A percentile compares a stretch with the other conserved stretches of the same genome.
These are phyloP conservation scores for Tachysurus vachellii DNA, from an alignment of 2,113 vertebrate genomes.

Conservation along the genomic window DNA sequence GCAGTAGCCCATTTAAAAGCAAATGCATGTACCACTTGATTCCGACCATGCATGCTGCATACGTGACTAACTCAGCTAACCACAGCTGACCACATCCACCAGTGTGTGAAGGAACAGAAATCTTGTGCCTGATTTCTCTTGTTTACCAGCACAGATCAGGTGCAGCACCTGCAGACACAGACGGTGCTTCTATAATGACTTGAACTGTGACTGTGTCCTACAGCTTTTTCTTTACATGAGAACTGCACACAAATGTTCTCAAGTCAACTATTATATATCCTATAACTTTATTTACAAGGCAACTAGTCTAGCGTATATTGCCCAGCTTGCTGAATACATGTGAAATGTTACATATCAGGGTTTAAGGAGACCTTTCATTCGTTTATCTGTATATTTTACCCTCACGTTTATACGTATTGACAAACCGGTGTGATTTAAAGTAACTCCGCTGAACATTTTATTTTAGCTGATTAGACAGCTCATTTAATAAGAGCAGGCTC, in stretches of 20 bases:
- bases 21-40: background rate
- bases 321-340: background rate
- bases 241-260: background rate
- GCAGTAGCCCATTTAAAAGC: background rate
- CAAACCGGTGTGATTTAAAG: background rate
- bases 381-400: background rate
- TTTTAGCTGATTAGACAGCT: background rate
- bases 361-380: background rate
- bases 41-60: background rate
- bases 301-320: background rate
- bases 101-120: background rate
- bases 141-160: background rate
- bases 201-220: background rate
- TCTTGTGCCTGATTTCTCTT: background rate
- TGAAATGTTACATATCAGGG: background rate
- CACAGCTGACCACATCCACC: constrained; percentile 5
- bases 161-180: background rate
- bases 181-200: background rate
- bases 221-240: background rate
- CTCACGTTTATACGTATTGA: background rate
- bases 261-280: background rate
- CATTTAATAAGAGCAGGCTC: background rate
- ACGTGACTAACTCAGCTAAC: background rate
- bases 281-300: background rate
- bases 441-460: background rate